Evolutionary conservation across 1,140 invertebrate genomes (phyloP).

Genomic region (Protaetia brevitarsis): DNA sequence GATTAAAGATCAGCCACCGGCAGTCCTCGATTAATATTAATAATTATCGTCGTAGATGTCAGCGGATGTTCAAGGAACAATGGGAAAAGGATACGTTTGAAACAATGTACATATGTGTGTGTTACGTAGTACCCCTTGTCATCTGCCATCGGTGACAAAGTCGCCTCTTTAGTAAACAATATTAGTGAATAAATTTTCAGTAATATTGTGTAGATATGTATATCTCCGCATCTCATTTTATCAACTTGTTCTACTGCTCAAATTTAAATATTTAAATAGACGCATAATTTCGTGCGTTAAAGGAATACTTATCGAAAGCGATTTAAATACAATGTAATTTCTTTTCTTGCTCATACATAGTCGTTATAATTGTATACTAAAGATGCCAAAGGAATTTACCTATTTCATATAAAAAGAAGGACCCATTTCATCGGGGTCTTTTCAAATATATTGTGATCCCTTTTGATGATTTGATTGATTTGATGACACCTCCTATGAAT

Average conservation of each 20-base stretch:
- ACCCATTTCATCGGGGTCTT: too few relatives aligned
- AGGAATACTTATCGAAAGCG: not conserved
- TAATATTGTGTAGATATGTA: constrained; percentile 11
- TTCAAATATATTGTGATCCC: too few relatives aligned
- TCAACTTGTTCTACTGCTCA: not conserved
- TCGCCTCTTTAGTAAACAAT: not conserved
- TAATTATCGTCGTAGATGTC: constrained; percentile 16
- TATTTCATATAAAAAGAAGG: too few relatives aligned
- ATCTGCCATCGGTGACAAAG: not conserved
- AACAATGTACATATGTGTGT: constrained; percentile 8
- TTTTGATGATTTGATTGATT: too few relatives aligned
- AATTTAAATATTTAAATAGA: constrained; percentile 5
- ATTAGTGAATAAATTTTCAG: constrained; percentile 10
- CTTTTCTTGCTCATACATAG: too few relatives aligned
- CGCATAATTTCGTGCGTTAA: not conserved
- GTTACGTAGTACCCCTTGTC: not conserved
- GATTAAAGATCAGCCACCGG: constrained; percentile 9
- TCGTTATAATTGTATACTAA: too few relatives aligned
- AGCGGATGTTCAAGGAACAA: constrained; percentile 14
- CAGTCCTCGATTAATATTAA: constrained; percentile 14
- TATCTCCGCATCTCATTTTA: not conserved
- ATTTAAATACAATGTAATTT: constrained; percentile 10
- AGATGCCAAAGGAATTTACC: too few relatives aligned
- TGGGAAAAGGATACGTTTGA: constrained; percentile 5
- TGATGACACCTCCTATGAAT: too few relatives aligned